Base-by-base conservation (phyloP, 2,888 invertebrate genomes). In the Furcula furcula region DNA sequence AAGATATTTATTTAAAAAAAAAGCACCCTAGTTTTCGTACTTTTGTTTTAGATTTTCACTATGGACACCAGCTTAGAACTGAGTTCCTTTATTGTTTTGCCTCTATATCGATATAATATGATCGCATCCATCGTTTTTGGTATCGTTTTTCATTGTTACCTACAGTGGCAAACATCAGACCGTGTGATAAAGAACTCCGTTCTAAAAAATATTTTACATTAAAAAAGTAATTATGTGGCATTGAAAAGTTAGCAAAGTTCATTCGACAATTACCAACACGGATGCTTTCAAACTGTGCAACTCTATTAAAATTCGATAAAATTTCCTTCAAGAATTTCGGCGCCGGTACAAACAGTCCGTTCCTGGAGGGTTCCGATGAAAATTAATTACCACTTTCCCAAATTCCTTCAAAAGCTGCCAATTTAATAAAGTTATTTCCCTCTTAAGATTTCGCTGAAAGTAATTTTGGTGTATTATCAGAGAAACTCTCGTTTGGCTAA, bases 341-440 rank as follows among this genome's bases (percentile, higher is more conserved):
- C 36, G 23, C 39, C 45, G 43, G 48, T 60, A 52, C 51, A 59
- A 61, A 51, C 52, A 58, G 62, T 44, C 52, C 54, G 46, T 48
- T 53, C 28, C 39, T 41, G 34, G 34, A 41, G 35, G 36, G 28
- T 43, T 38, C 52, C 63, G 65, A 72, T 70, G 68, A 60, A 69
- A 75, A 75, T 73, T 73, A 72, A 75, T 76, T 69, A 64, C 59
- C 49, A 43, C 45, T 65, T 55, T 45, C 41, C 40, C 14, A 40
- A 55, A 63, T 64, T 59, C 52, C 56, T 56, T 49, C 44, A 39
- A 34, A 57, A 18, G 46, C 50, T 54, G 40, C 52, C 58, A 59
- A 66, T 67, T 67, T 64, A 61, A 68, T 68, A 61, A 70, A 65
- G 55, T 66, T 64, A 67, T 65, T 65, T 55, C 52, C 59, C 45